phyloP scores from a whole-genome alignment of 2,888 invertebrate species.

The Dysmachus trigonus region DNA sequence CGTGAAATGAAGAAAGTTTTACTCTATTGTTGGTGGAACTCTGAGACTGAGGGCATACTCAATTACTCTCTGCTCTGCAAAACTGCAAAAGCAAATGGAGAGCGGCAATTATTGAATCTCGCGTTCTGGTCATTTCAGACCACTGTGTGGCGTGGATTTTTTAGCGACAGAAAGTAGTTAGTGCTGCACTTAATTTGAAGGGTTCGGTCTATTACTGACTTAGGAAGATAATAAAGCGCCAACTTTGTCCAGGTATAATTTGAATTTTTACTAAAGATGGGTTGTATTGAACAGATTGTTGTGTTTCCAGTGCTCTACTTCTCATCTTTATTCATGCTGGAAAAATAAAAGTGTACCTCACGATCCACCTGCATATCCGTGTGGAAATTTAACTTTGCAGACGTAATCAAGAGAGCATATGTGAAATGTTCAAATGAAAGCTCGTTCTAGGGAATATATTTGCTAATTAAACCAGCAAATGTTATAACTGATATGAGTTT shows the following conservation, averaged over 20 bases:
- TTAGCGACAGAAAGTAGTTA: too few species aligned
- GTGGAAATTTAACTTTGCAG: constrained; percentile 45
- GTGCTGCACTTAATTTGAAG: too few species aligned
- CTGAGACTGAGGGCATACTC: too few species aligned
- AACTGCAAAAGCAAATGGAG: too few species aligned
- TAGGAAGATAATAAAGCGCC: neutral
- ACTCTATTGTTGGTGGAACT: too few species aligned
- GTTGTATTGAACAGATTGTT: neutral
- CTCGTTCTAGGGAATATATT: constrained; percentile 60
- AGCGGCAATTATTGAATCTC: too few species aligned
- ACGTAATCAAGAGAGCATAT: constrained; percentile 52
- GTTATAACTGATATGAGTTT: constrained; percentile 60
- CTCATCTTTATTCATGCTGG: constrained; percentile 45
- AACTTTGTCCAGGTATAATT: neutral
- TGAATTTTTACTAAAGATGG: neutral
- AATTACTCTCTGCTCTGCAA: too few species aligned
- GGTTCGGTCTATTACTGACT: too few species aligned
- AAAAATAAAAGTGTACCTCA: constrained; percentile 43
- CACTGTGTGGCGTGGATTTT: too few species aligned
- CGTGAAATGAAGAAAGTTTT: too few species aligned
- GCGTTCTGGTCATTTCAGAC: too few species aligned
- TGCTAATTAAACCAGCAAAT: constrained; percentile 56
- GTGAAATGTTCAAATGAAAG: constrained; percentile 53
- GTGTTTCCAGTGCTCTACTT: neutral
- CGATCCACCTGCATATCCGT: constrained; percentile 46